A percentile compares a stretch with the other conserved stretches of the same genome.
These are phyloP conservation scores for cattle (Bos taurus) DNA, from an alignment of 2,113 vertebrate genomes.

Conservation along the genomic window ARS-UCD2.0 NC_037337.1:76381001-76381500, in stretches of 20 bases:
- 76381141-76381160: neutral
- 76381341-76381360: neutral
- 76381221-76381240: neutral
- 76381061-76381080: neutral
- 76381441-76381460: neutral
- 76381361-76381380: neutral
- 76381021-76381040: neutral
- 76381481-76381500: neutral
- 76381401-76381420: constrained; percentile 43
- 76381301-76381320: neutral
- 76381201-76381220: neutral
- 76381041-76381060: neutral
- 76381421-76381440: constrained; percentile 49
- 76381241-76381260: neutral
- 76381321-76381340: neutral
- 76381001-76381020: no score
- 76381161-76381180: neutral
- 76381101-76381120: no score
- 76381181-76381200: neutral
- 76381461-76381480: neutral
- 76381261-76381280: neutral
- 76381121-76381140: neutral
- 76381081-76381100: neutral
- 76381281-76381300: neutral
- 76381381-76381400: constrained; percentile 19